Conservation (phyloP, 2,888 invertebrate species). For the Epinotia demarniana region DNA sequence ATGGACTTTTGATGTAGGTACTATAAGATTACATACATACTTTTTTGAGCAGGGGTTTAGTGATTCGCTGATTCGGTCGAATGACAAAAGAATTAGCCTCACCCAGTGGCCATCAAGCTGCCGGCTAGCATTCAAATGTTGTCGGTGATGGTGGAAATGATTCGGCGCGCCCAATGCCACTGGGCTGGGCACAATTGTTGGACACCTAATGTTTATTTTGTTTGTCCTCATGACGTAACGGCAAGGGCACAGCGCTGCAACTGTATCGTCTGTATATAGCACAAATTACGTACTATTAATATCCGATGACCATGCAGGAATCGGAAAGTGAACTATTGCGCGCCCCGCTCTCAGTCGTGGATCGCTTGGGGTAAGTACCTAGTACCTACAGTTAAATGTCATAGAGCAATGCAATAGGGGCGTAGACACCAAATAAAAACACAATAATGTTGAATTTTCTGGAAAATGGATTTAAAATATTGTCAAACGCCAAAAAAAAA, state of each 20-base stretch:
- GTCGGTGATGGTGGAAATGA: constrained; percentile 58
- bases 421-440: no score
- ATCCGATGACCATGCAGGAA: constrained; percentile 53
- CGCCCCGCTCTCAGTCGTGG: not conserved
- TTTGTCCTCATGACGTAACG: constrained; percentile 63
- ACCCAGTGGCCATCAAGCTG: constrained; percentile 39
- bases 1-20: no score
- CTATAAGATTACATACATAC: no score
- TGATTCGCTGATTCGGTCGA: not conserved
- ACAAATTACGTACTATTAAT: constrained; percentile 53
- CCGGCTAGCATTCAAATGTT: constrained; percentile 33
- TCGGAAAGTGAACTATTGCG: constrained; percentile 34
- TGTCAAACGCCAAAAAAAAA: no score
- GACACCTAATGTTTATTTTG: constrained; percentile 61
- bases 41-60: not conserved
- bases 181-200: constrained; percentile 67
- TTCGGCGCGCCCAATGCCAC: constrained; percentile 71
- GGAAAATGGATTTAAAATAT: no score
- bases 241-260: constrained; percentile 64
- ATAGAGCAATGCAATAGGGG: constrained; percentile 49
- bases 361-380: constrained; percentile 1
- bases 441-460: no score
- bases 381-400: constrained; percentile 48
- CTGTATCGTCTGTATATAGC: constrained; percentile 48
- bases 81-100: constrained; percentile 35